These are phyloP conservation scores for Apis mellifera DNA, from an alignment of 1,140 invertebrate species.

Conservation along the genomic window Amel_HAv3.1 CM009944.2:3457501-3458000, in stretches of 20 bases:
- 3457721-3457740: neutral
- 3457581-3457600: too few relatives aligned
- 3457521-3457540: too few relatives aligned
- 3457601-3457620: too few relatives aligned
- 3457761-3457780: neutral
- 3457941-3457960: neutral
- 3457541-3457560: too few relatives aligned
- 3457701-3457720: neutral
- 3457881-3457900: neutral
- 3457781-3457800: neutral
- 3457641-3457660: too few relatives aligned
- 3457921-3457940: slow-evolving; percentile 11
- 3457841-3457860: neutral
- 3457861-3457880: neutral
- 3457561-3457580: too few relatives aligned
- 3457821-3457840: neutral
- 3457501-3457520: too few relatives aligned
- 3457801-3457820: too few relatives aligned
- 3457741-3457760: neutral
- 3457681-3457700: neutral
- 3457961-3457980: neutral
- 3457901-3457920: slow-evolving; percentile 10
- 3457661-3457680: neutral
- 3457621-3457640: neutral
- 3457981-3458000: neutral